Evolutionary conservation across 1,140 invertebrate genomes (phyloP).

Genomic region (Parasteatoda tepidariorum): DNA sequence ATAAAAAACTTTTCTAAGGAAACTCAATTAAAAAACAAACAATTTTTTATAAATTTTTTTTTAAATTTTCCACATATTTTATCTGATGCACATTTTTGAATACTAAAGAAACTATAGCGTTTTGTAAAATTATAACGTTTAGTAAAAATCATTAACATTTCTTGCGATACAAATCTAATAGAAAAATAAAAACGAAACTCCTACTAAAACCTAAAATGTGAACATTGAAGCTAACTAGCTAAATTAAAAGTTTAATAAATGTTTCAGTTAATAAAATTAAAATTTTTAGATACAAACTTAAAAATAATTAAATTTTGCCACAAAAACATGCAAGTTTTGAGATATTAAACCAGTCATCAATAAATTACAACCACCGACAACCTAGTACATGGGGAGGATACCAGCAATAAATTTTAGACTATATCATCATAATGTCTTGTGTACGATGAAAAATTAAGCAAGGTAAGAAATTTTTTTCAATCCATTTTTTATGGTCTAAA

Average conservation of each 20-base stretch:
- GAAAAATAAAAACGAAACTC: too few species aligned
- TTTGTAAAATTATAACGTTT: too few species aligned
- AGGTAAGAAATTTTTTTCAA: constrained; percentile 31
- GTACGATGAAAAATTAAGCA: constrained; percentile 46
- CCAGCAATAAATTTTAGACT: constrained; percentile 34
- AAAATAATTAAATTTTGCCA: neutral
- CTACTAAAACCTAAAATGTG: too few species aligned
- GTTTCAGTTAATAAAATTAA: neutral
- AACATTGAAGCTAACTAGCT: neutral
- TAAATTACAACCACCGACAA: neutral
- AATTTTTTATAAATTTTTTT: too few species aligned
- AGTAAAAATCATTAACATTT: too few species aligned
- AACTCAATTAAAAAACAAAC: too few species aligned
- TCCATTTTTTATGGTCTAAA: constrained; percentile 30
- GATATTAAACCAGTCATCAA: neutral
- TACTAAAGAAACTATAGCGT: too few species aligned
- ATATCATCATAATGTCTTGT: neutral
- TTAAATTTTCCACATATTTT: too few species aligned
- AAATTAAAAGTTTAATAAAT: neutral
- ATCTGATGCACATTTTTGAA: too few species aligned
- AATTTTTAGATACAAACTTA: neutral
- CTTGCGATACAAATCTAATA: too few species aligned
- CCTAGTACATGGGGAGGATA: constrained; percentile 12
- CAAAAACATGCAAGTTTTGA: neutral
- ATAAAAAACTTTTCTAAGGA: too few species aligned